Evolutionary conservation across 2,888 invertebrate species (phyloP), one percentile per base, ranked within the genome.

Genomic region (Drosophila maculinotata): DNA sequence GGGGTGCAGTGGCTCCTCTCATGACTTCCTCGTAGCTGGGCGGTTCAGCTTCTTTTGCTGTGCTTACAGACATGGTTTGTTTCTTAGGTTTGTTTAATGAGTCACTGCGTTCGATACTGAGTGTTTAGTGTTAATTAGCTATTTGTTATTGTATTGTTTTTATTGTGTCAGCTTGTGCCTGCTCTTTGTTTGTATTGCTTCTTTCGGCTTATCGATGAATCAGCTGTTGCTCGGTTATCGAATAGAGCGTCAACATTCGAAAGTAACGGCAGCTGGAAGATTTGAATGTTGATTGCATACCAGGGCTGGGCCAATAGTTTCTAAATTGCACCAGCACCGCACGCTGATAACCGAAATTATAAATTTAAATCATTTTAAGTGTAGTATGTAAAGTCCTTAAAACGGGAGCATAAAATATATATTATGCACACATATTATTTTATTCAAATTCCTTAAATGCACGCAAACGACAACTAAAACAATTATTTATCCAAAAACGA

Each of bases 21-120:
- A 90, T 88, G 14, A 87, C 89, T 14, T 93, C 93, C 0, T 93
- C 93, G 81, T 93, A 93, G 5, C 93, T 93, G 1, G 93, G 93
- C 9, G 93, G 93, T 92, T 92, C 30, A 92, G 92, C 26, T 88
- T 92, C 52, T 72, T 78, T 81, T 28, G 42, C 0, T 56, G 59
- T 30, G 49, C 44, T 64, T 9, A 56, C 41, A 1, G 65, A 65
- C 80, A 80, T 80, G 41, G n/a, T 64, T 54, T 42, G 26, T 48
- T 57, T 30, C 35, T 30, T n/a, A 1, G n/a, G 48, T 15, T 38
- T 12, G 1, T 5, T 14, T 8, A 35, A 47, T 73, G 60, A 76
- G 45, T 72, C 60, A 66, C 67, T 17, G 23, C 2, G 38, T 23
- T 60, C 25, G 33, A 52, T 47, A 42, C 17, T 58, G 4, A 23